A percentile compares a stretch with the other conserved stretches of the same genome.
These are phyloP conservation scores for Agapostemon virescens DNA, from an alignment of 2,888 invertebrate genomes.

Conservation along the genomic window DNA sequence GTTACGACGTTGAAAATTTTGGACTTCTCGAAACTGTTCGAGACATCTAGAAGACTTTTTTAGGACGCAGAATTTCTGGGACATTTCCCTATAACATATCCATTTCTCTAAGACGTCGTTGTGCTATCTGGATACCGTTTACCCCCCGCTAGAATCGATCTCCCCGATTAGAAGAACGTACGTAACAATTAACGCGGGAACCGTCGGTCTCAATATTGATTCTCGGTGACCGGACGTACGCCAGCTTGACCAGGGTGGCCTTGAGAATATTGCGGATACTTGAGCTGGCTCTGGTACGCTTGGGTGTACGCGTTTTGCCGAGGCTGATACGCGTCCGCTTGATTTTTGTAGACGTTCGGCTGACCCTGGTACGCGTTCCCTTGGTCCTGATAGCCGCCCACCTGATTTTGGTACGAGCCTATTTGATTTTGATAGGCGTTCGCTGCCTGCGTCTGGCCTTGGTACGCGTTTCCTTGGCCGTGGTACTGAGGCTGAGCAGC, in stretches of 20 bases:
- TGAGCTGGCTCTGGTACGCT: not conserved
- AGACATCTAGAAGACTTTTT: too few relatives aligned
- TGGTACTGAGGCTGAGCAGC: conserved; percentile 27
- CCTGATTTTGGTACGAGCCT: not conserved
- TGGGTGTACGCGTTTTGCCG: conserved; percentile 14
- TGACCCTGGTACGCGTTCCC: not conserved
- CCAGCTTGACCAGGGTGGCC: conserved; percentile 12
- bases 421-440: not conserved
- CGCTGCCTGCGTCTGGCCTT: not conserved
- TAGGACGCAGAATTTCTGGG: too few relatives aligned
- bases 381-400: not conserved
- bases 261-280: conserved; percentile 26
- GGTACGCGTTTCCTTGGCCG: conserved; percentile 13
- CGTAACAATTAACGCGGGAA: not conserved
- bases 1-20: too few relatives aligned
- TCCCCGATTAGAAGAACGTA: not conserved
- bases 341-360: conserved; percentile 12
- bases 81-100: too few relatives aligned
- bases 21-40: too few relatives aligned
- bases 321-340: conserved; percentile 31
- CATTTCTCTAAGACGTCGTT: too few relatives aligned
- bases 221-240: conserved; percentile 73
- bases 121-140: too few relatives aligned
- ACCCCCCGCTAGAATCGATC: not conserved
- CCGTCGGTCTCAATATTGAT: conserved; percentile 64